Percentiles rank a stretch among this genome's conserved stretches.
phyloP scores from a whole-genome alignment of 1,140 invertebrate genomes.

The Phymorhynchus buccinoides region DNA sequence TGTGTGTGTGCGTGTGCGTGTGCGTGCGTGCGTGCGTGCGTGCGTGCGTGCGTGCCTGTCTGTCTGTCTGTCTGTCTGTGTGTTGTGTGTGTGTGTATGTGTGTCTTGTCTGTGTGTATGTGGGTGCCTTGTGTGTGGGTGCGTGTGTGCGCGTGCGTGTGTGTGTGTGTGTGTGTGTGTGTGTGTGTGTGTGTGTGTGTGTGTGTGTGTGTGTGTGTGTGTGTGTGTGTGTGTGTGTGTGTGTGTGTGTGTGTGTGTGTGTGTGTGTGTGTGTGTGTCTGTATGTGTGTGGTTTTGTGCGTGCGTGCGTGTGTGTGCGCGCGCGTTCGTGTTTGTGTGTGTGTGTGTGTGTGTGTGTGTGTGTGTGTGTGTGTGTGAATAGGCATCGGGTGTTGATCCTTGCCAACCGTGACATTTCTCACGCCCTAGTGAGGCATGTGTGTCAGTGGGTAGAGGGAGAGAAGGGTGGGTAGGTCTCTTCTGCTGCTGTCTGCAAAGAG shows the following conservation, averaged over 20 bases:
- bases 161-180: neutral
- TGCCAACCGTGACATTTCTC: too few relatives aligned
- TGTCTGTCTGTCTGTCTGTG: too few relatives aligned
- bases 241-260: slow-evolving; percentile 10
- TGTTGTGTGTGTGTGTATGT: neutral
- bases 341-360: too few relatives aligned
- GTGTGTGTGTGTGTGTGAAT: neutral
- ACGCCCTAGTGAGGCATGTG: too few relatives aligned
- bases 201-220: neutral
- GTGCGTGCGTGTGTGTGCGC: too few relatives aligned
- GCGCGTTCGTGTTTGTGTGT: too few relatives aligned
- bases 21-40: too few relatives aligned
- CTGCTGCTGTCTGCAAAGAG: too few relatives aligned
- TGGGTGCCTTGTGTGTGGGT: neutral
- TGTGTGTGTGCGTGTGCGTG: too few relatives aligned
- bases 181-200: neutral
- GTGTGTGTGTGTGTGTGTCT: slow-evolving; percentile 1
- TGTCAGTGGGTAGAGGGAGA: too few relatives aligned
- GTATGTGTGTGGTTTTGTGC: neutral
- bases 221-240: slow-evolving; percentile 6
- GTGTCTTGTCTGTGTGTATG: neutral
- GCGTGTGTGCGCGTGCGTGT: neutral
- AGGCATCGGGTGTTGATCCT: neutral
- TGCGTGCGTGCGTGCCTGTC: too few relatives aligned
- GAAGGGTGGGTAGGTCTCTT: too few relatives aligned